Conservation (phyloP, 2,797 vertebrate species). For the Nyctibius grandis region DNA sequence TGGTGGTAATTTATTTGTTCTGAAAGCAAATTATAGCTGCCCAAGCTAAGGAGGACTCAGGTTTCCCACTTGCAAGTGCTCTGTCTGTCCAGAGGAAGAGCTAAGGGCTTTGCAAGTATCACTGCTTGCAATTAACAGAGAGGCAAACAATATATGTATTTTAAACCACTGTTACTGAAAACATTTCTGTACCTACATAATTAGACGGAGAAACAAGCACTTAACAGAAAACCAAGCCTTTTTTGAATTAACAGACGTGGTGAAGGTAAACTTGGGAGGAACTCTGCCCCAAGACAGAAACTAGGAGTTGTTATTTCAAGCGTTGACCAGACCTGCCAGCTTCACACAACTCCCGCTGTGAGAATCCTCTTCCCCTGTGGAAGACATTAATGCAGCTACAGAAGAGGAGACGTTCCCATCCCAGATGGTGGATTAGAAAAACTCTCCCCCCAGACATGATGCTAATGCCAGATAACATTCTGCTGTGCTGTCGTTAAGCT, state of each 20-base stretch:
- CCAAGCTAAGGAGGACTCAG: neutral
- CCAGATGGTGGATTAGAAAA: neutral
- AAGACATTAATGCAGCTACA: neutral
- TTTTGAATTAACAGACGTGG: neutral
- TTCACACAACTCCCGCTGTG: neutral
- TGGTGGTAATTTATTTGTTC: neutral
- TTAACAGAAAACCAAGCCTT: neutral
- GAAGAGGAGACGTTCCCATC: neutral
- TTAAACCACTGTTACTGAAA: neutral
- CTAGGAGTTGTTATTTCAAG: neutral
- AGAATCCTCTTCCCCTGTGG: neutral
- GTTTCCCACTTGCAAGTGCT: neutral
- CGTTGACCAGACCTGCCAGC: neutral
- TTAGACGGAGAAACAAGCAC: neutral
- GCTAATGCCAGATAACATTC: neutral
- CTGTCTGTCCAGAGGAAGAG: neutral
- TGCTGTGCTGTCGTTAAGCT: neutral
- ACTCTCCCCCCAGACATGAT: neutral
- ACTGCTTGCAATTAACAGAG: neutral
- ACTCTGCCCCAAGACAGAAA: neutral
- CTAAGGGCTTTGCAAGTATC: neutral
- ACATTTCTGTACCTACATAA: too few species aligned
- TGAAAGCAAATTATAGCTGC: neutral
- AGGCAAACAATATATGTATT: neutral
- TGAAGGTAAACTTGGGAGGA: neutral